A percentile compares a stretch with the other conserved stretches of the same genome.
These are phyloP conservation scores for Protonemura montana DNA, from an alignment of 2,888 invertebrate genomes.

Conservation along the genomic window DNA sequence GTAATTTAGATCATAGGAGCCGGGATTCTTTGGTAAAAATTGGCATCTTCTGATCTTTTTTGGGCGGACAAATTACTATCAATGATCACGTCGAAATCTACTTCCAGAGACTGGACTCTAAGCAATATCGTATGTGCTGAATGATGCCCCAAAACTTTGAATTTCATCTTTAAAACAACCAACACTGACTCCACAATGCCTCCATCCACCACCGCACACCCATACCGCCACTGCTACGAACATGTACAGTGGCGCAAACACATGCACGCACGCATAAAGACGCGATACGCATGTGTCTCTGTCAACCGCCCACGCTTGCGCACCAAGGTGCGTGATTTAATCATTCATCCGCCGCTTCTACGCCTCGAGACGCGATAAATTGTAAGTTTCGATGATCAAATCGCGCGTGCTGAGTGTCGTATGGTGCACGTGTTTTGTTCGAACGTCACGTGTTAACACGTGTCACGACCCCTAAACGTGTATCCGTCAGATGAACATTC, in stretches of 20 bases:
- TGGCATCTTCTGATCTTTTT: no score
- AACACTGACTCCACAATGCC: not conserved
- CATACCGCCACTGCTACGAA: not conserved
- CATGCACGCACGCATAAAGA: not conserved
- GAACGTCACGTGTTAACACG: not conserved
- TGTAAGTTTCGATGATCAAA: no score
- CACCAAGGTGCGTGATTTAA: not conserved
- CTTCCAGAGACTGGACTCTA: no score
- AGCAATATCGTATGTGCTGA: no score
- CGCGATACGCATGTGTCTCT: not conserved
- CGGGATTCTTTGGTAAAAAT: no score
- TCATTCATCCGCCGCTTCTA: not conserved
- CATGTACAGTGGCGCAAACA: not conserved
- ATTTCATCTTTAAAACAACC: no score
- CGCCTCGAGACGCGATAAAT: not conserved
- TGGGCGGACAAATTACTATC: no score
- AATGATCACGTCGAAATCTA: no score
- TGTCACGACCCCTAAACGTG: not conserved
- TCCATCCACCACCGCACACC: not conserved
- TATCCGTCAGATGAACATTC: not conserved
- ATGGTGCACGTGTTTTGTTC: not conserved
- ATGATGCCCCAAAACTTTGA: no score
- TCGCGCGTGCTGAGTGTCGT: no score
- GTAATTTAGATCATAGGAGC: no score
- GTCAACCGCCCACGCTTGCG: not conserved